A percentile compares a stretch with the other conserved stretches of the same genome.
phyloP scores from a whole-genome alignment of 2,113 vertebrate species.

The Esox niger region DNA sequence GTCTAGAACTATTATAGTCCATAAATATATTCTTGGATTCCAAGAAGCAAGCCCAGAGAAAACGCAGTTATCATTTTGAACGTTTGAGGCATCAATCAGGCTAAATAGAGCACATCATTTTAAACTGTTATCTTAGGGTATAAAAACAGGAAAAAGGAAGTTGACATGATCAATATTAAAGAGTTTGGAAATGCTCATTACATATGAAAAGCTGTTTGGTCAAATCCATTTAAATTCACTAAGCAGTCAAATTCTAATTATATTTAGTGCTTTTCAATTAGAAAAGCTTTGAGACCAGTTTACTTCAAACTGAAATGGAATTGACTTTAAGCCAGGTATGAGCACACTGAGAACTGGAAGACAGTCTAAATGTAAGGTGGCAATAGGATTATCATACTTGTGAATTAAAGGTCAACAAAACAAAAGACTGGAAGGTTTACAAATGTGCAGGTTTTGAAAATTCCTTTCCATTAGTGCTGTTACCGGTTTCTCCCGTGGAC shows the following conservation, averaged over 20 bases:
- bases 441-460: not conserved
- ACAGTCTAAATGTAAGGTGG: not conserved
- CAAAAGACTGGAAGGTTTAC: not conserved
- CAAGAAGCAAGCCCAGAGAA: slow-evolving; percentile 64
- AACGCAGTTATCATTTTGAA: slow-evolving; percentile 31
- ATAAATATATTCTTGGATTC: slow-evolving; percentile 77
- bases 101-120: slow-evolving; percentile 19
- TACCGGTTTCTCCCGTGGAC: not conserved
- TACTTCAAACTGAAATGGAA: too few relatives aligned
- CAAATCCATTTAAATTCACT: too few relatives aligned
- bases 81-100: slow-evolving; percentile 43
- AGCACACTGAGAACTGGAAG: not conserved
- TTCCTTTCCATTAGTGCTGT: not conserved
- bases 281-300: too few relatives aligned
- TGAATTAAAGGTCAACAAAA: not conserved
- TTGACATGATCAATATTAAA: not conserved
- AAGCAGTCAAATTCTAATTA: too few relatives aligned
- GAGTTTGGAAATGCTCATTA: not conserved
- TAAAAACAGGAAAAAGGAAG: slow-evolving; percentile 14
- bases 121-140: slow-evolving; percentile 10
- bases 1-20: slow-evolving; percentile 77
- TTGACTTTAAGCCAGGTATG: too few relatives aligned
- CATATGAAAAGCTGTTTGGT: not conserved
- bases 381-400: not conserved
- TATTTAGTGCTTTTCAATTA: too few relatives aligned